These are phyloP conservation scores for Schlechtendalia chinensis DNA, from an alignment of 1,140 invertebrate genomes.

Conservation along the genomic window DNA sequence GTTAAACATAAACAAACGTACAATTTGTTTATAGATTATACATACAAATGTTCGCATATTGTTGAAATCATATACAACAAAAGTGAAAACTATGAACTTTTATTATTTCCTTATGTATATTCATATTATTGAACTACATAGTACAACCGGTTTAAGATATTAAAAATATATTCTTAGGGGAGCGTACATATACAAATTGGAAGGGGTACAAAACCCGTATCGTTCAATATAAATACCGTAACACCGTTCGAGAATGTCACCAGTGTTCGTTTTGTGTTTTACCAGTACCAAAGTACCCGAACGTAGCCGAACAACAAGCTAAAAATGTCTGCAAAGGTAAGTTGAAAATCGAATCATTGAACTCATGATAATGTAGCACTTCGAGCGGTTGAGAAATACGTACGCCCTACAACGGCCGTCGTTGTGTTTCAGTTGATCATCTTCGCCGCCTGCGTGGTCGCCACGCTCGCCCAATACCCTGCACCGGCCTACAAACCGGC, in stretches of 20 bases:
- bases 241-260: neutral
- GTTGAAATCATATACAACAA: no score
- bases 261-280: neutral
- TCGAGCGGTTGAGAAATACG: no score
- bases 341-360: neutral
- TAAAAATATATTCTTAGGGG: neutral
- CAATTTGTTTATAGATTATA: no score
- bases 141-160: neutral
- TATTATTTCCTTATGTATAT: neutral
- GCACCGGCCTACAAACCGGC: slow-evolving; percentile 51
- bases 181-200: neutral
- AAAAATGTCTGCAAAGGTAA: slow-evolving; percentile 32
- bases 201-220: neutral
- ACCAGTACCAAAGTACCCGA: neutral
- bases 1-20: no score
- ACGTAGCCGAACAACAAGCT: neutral
- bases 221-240: slow-evolving; percentile 36
- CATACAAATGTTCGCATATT: no score
- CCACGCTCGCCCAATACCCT: slow-evolving; percentile 40
- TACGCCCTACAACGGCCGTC: neutral
- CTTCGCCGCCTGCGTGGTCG: slow-evolving; percentile 19
- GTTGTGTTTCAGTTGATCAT: slow-evolving; percentile 29
- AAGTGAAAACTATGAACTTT: no score
- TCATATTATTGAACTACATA: neutral
- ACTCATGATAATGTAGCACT: neutral